A percentile compares a stretch with the other conserved stretches of the same genome.
Evolutionary conservation across 2,888 invertebrate species (phyloP).

Genomic region (Sylvicola cinctus): DNA sequence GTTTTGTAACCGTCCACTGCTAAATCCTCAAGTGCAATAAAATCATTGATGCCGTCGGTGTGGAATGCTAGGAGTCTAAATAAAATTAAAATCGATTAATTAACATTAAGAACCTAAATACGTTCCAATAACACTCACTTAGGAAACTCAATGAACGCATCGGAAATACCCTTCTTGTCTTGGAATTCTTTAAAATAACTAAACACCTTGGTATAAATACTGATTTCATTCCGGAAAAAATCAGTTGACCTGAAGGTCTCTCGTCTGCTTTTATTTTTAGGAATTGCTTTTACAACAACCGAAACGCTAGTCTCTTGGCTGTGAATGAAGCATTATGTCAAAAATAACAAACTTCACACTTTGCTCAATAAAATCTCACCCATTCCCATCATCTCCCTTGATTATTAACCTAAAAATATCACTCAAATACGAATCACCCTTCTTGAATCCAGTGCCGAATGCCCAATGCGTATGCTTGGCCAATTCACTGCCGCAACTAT

Average conservation of each 20-base stretch:
- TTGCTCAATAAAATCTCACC: constrained; percentile 8
- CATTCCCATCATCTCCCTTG: constrained; percentile 18
- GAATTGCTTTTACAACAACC: constrained; percentile 43
- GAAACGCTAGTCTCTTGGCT: constrained; percentile 24
- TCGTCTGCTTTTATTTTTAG: constrained; percentile 35
- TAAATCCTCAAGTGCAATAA: constrained; percentile 34
- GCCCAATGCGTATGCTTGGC: constrained; percentile 21
- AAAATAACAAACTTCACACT: background rate
- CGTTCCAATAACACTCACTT: constrained; percentile 11
- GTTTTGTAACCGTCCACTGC: constrained; percentile 25
- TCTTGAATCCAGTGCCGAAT: constrained; percentile 27
- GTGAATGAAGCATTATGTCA: background rate
- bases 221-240: constrained; percentile 49
- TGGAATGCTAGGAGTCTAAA: constrained; percentile 14
- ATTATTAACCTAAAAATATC: constrained; percentile 37
- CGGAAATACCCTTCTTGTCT: constrained; percentile 13
- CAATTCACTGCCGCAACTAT: constrained; percentile 15
- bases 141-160: constrained; percentile 31
- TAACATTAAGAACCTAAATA: too few relatives aligned
- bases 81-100: background rate
- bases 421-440: constrained; percentile 52
- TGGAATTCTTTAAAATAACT: constrained; percentile 21
- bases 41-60: constrained; percentile 32
- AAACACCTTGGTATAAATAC: constrained; percentile 32
- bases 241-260: constrained; percentile 41